A percentile compares a stretch with the other conserved stretches of the same genome.
These are phyloP conservation scores for Sebastes itinus DNA, from an alignment of 2,797 vertebrate genomes.

Conservation along the genomic window DNA sequence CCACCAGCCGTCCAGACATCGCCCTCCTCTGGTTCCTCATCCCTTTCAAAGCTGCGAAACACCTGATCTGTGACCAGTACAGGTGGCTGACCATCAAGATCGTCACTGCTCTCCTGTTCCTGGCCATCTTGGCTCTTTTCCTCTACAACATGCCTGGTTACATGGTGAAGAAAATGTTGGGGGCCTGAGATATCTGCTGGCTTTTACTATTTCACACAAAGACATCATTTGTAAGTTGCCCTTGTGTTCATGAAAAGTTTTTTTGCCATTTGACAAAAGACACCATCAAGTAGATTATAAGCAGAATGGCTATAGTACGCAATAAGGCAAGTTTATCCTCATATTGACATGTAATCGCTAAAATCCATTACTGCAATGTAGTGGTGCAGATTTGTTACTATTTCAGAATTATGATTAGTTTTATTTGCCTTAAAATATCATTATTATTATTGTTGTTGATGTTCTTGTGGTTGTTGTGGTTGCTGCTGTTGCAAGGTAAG, in stretches of 20 bases:
- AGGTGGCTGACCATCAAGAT: constrained; percentile 98
- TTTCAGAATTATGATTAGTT: neutral
- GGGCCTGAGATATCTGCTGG: constrained; percentile 79
- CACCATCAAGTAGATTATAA: neutral
- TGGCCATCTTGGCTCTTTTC: constrained; percentile 92
- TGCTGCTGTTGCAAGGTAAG: neutral
- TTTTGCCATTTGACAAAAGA: constrained; percentile 7
- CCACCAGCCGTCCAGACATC: constrained; percentile 90
- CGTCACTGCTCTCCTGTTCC: constrained; percentile 86
- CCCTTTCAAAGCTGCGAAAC: constrained; percentile 91
- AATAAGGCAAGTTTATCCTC: neutral
- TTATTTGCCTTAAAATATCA: neutral
- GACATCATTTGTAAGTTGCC: neutral
- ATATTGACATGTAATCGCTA: neutral
- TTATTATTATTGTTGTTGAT: neutral
- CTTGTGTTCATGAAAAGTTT: neutral
- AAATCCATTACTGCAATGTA: neutral
- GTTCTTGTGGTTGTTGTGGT: neutral
- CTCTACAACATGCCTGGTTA: constrained; percentile 97
- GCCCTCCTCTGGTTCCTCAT: constrained; percentile 87
- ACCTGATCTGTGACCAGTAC: constrained; percentile 96
- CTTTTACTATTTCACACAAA: neutral
- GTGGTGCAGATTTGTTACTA: constrained; percentile 1
- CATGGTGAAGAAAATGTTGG: constrained; percentile 97
- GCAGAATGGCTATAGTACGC: neutral